Percentiles rank a stretch among this genome's conserved stretches.
Conservation (phyloP, 2,888 invertebrate genomes). For the Ptychoptera contaminata region DNA sequence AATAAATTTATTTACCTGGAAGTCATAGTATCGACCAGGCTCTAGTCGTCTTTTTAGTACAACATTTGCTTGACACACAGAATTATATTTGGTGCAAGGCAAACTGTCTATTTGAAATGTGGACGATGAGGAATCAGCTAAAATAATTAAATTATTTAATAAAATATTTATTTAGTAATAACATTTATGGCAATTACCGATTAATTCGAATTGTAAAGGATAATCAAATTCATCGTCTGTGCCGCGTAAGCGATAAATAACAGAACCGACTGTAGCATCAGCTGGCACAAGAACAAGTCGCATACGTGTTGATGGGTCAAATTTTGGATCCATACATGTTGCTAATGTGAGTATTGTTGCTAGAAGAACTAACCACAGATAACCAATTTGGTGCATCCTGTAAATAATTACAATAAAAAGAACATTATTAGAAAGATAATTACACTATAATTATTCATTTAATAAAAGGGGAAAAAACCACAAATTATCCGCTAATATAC, state of each 20-base stretch:
- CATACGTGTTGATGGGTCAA: conserved; percentile 73
- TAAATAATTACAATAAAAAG: no score
- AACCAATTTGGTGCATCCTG: no score
- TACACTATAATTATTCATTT: no score
- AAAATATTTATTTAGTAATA: not conserved
- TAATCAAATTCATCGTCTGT: conserved; percentile 79
- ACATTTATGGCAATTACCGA: conserved; percentile 32
- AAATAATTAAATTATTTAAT: conserved; percentile 22
- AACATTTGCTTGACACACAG: conserved; percentile 79
- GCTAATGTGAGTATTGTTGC: conserved; percentile 7
- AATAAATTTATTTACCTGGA: conserved; percentile 35
- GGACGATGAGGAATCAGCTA: conserved; percentile 46
- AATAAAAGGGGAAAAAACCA: no score
- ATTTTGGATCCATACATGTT: conserved; percentile 50
- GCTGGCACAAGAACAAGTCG: conserved; percentile 67
- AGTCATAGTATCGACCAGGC: conserved; percentile 71
- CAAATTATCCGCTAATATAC: no score
- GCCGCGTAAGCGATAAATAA: conserved; percentile 75
- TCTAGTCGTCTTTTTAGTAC: conserved; percentile 59
- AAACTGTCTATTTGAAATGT: conserved; percentile 65
- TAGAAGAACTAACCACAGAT: conserved; percentile 36
- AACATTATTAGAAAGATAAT: no score
- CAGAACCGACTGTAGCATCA: conserved; percentile 66
- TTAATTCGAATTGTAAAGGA: conserved; percentile 65
- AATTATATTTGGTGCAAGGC: conserved; percentile 73